A percentile compares a stretch with the other conserved stretches of the same genome.
These are phyloP conservation scores for Psittacula cyanocephala DNA, from an alignment of 2,113 vertebrate genomes.

Conservation along the genomic window DNA sequence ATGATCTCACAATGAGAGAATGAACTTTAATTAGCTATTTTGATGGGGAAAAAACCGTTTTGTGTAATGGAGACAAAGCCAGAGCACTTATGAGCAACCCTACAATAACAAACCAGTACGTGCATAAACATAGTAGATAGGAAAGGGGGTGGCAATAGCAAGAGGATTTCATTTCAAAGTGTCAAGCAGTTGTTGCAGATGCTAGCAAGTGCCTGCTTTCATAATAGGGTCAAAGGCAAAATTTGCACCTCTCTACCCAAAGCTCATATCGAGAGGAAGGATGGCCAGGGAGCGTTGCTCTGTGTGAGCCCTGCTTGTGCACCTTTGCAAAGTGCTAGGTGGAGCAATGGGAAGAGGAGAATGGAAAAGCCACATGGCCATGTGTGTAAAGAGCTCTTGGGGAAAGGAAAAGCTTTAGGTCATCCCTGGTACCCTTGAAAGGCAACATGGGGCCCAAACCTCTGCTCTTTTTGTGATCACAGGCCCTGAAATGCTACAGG, in stretches of 20 bases:
- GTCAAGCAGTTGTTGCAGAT: not conserved
- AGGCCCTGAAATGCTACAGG: not conserved
- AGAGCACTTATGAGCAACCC: not conserved
- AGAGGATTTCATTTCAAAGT: not conserved
- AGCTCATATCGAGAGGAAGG: fast-evolving
- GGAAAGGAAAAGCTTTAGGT: not conserved
- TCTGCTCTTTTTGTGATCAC: fast-evolving
- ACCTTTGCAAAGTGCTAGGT: not conserved
- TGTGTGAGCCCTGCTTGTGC: not conserved
- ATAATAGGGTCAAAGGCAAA: not conserved
- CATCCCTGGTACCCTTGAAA: not conserved
- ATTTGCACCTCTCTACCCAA: not conserved
- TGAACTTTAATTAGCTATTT: constrained; percentile 39
- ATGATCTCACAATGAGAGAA: constrained; percentile 53
- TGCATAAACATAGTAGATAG: not conserved
- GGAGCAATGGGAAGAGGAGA: not conserved
- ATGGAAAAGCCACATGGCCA: fast-evolving
- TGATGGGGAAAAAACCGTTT: not conserved
- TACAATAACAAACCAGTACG: constrained; percentile 24
- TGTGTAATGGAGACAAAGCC: constrained; percentile 43
- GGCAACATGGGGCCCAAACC: not conserved
- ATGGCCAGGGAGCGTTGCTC: fast-evolving
- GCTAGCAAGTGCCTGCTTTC: not conserved
- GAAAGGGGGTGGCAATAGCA: not conserved
- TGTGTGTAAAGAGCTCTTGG: not conserved